Percentiles rank a stretch among this genome's conserved stretches.
Evolutionary conservation across 2,797 vertebrate genomes (phyloP).

Genomic region (Sebastes elongatus): DNA sequence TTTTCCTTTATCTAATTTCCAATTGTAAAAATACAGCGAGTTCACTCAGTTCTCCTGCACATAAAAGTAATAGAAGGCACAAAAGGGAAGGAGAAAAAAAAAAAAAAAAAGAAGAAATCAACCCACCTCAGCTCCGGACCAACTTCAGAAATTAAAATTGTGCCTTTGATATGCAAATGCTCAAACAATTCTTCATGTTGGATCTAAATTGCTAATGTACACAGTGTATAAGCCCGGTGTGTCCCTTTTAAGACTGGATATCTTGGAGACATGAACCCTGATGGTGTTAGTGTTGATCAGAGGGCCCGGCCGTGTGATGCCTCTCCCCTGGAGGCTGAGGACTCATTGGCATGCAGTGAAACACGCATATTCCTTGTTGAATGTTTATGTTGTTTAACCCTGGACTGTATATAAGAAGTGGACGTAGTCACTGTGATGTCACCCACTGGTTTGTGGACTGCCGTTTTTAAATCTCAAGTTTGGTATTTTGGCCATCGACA

Average conservation of each 20-base stretch:
- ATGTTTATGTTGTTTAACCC: conserved; percentile 57
- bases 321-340: conserved; percentile 56
- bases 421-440: background rate
- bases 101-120: conserved; percentile 24
- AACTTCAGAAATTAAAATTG: conserved; percentile 72
- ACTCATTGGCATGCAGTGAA: conserved; percentile 66
- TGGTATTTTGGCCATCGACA: background rate
- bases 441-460: too few relatives aligned
- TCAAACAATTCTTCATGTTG: conserved; percentile 73
- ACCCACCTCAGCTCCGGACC: conserved; percentile 44
- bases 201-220: conserved; percentile 86
- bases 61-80: conserved; percentile 59
- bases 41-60: conserved; percentile 30
- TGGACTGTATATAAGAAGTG: background rate
- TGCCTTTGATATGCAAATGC: conserved; percentile 85
- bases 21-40: conserved; percentile 47
- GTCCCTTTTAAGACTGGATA: conserved; percentile 77
- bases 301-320: conserved; percentile 63
- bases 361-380: conserved; percentile 51
- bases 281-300: conserved; percentile 80
- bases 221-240: conserved; percentile 66
- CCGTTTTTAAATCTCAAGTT: background rate
- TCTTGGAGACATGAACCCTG: conserved; percentile 78
- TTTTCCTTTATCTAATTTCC: conserved; percentile 52
- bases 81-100: conserved; percentile 17